These are phyloP conservation scores for Aleiodes leptofemur DNA, from an alignment of 2,888 invertebrate species.

Conservation along the genomic window DNA sequence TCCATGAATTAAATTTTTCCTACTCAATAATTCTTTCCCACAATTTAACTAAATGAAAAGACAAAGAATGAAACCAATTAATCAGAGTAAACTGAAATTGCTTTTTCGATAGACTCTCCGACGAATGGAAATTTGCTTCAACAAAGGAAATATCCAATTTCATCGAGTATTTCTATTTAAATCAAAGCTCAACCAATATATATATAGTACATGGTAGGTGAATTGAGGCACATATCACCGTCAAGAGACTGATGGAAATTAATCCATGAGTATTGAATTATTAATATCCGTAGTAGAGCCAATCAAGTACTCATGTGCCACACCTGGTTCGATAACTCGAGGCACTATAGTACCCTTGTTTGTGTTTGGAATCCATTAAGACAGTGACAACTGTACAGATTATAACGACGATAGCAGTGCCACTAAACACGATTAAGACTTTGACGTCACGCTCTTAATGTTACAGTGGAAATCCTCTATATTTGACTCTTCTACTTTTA, in stretches of 20 bases:
- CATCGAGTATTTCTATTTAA: slow-evolving; percentile 39
- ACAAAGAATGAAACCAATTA: no score
- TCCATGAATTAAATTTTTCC: no score
- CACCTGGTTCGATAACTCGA: slow-evolving; percentile 52
- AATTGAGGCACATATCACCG: slow-evolving; percentile 25
- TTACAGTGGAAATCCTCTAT: no score
- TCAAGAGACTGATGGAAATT: slow-evolving; percentile 53
- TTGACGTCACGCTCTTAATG: no score
- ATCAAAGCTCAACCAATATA: slow-evolving; percentile 25
- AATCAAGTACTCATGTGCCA: slow-evolving; percentile 64
- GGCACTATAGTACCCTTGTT: slow-evolving; percentile 9
- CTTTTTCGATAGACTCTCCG: slow-evolving; percentile 1
- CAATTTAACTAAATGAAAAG: no score
- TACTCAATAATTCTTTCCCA: no score
- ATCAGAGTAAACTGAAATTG: background rate
- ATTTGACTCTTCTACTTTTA: no score
- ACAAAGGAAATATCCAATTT: slow-evolving; percentile 41
- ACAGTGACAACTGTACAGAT: slow-evolving; percentile 13
- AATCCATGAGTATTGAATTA: slow-evolving; percentile 65
- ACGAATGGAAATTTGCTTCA: slow-evolving; percentile 1
- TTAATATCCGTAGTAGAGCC: slow-evolving; percentile 68
- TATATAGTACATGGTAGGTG: slow-evolving; percentile 44
- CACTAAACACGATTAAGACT: background rate
- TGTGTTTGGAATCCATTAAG: slow-evolving; percentile 21
- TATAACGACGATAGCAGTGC: slow-evolving; percentile 24